Base-by-base conservation (phyloP, 1,140 invertebrate species). In the Lepidostoma basale region DNA sequence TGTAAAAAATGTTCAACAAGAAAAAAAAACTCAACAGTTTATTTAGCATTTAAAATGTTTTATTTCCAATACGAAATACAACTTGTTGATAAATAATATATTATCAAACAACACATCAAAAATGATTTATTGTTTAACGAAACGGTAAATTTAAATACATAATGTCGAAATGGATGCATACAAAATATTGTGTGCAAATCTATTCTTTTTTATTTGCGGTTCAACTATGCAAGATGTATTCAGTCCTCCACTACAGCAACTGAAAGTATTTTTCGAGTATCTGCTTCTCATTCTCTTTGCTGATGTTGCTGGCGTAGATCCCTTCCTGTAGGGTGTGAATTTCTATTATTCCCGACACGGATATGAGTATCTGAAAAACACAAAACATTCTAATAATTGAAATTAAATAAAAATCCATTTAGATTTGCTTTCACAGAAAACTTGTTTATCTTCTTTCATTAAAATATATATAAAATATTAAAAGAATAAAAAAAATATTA, bases 231-330 rank as follows among this genome's bases (percentile, higher is more conserved):
- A n/a, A n/a, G n/a, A n/a, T n/a, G n/a, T n/a, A n/a, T n/a, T n/a
- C n/a, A n/a, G n/a, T n/a, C 33, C 1, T n/a, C 6, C 6, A 20
- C 54, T 62, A 68, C 52, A 69, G 45, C 12, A 69, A 45, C 45
- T 54, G 30, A 69, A 69, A 69, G 25, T 69, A 69, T 44, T 60
- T 63, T 22, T 42, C 62, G 12, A 69, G n/a, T 14, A 69, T 28
- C 3, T 44, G 4, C 20, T 36, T 44, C 40, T 63, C 67, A 16
- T 59, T 16, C 9, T n/a, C 12, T 12, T n/a, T 23, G 8, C 23
- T 59, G 1, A 59, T 62, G 16, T 44, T 42, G 45, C 36, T 42
- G 12, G 23, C 44, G 39, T 63, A 59, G 9, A 59, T 23, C 4
- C 40, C 54, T 59, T 59, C 49, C 18, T 69, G 14, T 5, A 69